Evolutionary conservation across 2,797 vertebrate genomes (phyloP).

Genomic region (Alauda arvensis): DNA sequence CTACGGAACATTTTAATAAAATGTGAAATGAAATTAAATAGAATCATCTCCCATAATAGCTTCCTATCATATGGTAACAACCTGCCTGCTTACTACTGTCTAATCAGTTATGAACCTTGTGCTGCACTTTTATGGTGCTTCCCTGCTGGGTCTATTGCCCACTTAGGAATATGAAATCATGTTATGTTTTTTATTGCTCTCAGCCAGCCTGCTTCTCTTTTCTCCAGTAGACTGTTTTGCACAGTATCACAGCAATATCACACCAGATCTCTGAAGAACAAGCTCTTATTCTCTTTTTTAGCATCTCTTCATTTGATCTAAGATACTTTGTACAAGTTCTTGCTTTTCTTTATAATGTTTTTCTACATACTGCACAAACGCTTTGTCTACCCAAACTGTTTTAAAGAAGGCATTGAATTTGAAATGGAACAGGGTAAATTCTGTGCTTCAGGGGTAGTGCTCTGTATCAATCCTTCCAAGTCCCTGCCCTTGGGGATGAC

Average conservation of each 20-base stretch:
- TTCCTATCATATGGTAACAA: constrained; percentile 27
- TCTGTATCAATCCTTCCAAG: neutral
- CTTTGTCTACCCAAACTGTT: neutral
- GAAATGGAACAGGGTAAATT: neutral
- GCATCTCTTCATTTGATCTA: neutral
- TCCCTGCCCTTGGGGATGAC: neutral
- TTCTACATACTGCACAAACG: neutral
- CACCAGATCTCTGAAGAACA: neutral
- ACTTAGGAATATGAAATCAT: constrained; percentile 30
- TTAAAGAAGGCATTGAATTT: neutral
- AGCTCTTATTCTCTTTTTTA: neutral
- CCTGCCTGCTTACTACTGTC: constrained; percentile 15
- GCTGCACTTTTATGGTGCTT: constrained; percentile 3
- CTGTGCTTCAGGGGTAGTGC: neutral
- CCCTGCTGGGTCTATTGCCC: constrained; percentile 6
- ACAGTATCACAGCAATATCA: neutral
- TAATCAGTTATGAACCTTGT: constrained; percentile 41
- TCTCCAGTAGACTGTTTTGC: neutral
- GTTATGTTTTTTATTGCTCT: constrained; percentile 11
- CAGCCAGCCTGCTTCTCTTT: neutral
- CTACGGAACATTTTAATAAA: constrained; percentile 32
- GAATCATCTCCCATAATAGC: constrained; percentile 28
- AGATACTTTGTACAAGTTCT: neutral
- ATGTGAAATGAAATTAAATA: constrained; percentile 37
- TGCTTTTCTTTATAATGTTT: neutral